Base-by-base conservation (phyloP, 2,888 invertebrate genomes). In the Baronia brevicornis region DNA sequence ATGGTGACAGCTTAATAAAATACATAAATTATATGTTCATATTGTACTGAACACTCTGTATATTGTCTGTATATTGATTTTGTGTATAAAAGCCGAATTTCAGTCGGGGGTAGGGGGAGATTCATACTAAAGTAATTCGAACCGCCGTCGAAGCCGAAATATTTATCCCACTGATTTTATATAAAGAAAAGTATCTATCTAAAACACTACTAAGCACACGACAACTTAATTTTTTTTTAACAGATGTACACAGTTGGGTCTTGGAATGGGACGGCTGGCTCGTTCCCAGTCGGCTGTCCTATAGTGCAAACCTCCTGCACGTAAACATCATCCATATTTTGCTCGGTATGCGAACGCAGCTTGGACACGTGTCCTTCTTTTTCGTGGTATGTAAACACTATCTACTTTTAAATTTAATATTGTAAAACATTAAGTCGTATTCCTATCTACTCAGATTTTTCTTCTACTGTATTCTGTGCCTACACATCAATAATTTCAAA, bases 231-330 rank as follows among this genome's bases (percentile, higher is more conserved):
- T 20, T 3, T 20, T 3, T 5, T 5, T 11, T 12, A 12, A 4
- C 24, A 35, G 35, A 29, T 21, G 15, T 26, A 12, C 8, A 26
- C 1, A 9, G 26, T 8, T 2, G n/a, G 1, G 4, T 33, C 12
- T 3, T 38, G 18, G 38, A 38, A 32, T 49, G 51, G 48, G 27
- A 32, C 1, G 51, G 44, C 5, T 53, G 51, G 43, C 28, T 41
- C 30, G 41, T 53, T 3, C 44, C 49, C 3, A 38, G 47, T 24
- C 15, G 46, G 26, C 23, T 44, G 32, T 32, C 43, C 8, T 30
- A 51, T 42, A 26, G 51, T 28, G 30, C 49, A 23, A 40, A 44
- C 17, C 10, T 43, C 9, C 6, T 42, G 4, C 43, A 52, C 26
- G 12, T 44, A 8, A 25, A 36, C 12, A 14, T 47, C 7, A 24